These are phyloP conservation scores for Platichthys stellatus DNA, from an alignment of 2,113 vertebrate species.

Conservation along the genomic window DNA sequence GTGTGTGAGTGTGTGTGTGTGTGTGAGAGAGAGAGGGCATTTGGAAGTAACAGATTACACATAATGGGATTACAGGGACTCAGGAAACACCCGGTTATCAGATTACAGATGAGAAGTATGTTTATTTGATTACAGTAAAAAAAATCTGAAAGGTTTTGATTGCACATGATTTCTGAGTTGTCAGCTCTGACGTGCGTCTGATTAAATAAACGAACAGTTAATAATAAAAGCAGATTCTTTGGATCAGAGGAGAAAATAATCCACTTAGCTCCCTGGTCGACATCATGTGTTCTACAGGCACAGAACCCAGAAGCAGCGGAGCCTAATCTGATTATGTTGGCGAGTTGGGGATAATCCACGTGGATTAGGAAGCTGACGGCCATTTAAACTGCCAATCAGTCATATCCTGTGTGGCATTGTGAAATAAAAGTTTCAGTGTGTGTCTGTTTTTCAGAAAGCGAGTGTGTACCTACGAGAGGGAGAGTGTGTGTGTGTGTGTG, in stretches of 20 bases:
- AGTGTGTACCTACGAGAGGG: conserved; percentile 56
- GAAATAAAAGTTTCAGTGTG: conserved; percentile 27
- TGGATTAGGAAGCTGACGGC: conserved; percentile 59
- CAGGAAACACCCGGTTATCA: conserved; percentile 74
- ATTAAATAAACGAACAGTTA: conserved; percentile 13
- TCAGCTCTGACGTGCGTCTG: conserved; percentile 15
- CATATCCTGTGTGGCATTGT: not conserved
- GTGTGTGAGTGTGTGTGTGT: not conserved
- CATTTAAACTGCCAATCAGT: conserved; percentile 46
- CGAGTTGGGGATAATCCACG: conserved; percentile 51
- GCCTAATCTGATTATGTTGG: conserved; percentile 72
- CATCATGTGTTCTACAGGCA: conserved; percentile 50
- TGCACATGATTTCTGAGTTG: not conserved
- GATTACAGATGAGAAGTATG: conserved; percentile 60
- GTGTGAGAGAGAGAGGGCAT: conserved; percentile 10
- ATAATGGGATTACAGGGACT: conserved; percentile 73
- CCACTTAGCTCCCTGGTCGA: conserved; percentile 51
- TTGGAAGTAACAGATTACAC: conserved; percentile 75
- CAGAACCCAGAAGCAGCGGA: conserved; percentile 65
- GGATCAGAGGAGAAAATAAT: conserved; percentile 58
- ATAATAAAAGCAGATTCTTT: conserved; percentile 22
- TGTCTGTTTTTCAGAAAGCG: conserved; percentile 5
- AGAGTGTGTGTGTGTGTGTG: conserved; percentile 16
- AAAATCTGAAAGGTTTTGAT: not conserved
- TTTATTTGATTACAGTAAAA: conserved; percentile 50